Percentiles rank a stretch among this genome's conserved stretches.
These are phyloP conservation scores for Antrozous pallidus DNA, from an alignment of 2,797 vertebrate species.

Conservation along the genomic window DNA sequence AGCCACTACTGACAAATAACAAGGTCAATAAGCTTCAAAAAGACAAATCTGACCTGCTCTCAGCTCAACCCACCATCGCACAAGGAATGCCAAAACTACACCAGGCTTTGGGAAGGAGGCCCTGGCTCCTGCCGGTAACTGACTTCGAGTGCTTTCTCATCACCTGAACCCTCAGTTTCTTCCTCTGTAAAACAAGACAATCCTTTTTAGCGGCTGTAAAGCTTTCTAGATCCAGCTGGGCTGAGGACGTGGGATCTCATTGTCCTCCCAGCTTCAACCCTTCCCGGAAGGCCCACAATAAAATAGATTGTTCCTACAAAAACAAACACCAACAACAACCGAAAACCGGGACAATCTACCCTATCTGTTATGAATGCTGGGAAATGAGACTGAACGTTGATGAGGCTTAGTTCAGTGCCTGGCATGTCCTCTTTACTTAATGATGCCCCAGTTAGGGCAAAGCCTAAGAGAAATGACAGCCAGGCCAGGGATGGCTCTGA, in stretches of 20 bases:
- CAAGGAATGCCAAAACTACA: rapidly evolving
- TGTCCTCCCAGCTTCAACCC: too few species aligned
- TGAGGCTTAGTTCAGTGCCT: neutral
- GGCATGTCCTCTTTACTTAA: neutral
- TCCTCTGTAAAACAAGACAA: neutral
- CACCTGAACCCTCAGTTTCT: neutral
- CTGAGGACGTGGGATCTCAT: too few species aligned
- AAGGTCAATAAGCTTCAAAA: neutral
- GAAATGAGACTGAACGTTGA: neutral
- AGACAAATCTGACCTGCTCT: neutral
- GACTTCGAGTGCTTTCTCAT: neutral
- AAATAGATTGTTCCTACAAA: too few species aligned
- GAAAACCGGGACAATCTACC: neutral
- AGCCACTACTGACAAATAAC: neutral
- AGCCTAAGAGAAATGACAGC: neutral
- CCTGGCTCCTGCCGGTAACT: neutral
- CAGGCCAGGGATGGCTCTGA: neutral
- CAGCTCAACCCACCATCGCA: neutral
- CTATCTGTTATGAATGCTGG: neutral
- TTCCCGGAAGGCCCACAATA: too few species aligned
- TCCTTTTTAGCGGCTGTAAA: too few species aligned
- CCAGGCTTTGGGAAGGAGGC: neutral
- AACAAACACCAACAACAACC: too few species aligned
- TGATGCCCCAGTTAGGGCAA: neutral
- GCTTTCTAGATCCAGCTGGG: too few species aligned